A percentile compares a stretch with the other conserved stretches of the same genome.
phyloP scores from a whole-genome alignment of 2,888 invertebrate genomes.

The Limnephilus marmoratus region DNA sequence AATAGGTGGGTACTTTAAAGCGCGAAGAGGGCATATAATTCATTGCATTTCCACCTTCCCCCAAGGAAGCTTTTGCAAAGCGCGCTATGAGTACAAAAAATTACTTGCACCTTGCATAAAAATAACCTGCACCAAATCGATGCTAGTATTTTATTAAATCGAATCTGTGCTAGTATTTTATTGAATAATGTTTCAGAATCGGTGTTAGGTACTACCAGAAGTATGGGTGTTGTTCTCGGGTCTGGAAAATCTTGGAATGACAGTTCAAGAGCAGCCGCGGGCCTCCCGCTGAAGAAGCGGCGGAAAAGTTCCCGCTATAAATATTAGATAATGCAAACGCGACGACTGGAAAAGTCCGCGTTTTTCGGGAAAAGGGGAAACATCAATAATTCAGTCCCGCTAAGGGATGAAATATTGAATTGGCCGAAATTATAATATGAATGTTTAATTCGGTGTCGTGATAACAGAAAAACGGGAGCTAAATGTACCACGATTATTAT shows the following conservation, averaged over 20 bases:
- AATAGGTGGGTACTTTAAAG: too few relatives aligned
- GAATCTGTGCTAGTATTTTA: too few relatives aligned
- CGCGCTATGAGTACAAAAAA: too few relatives aligned
- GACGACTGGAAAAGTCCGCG: constrained; percentile 37
- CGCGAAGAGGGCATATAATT: too few relatives aligned
- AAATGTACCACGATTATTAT: not conserved
- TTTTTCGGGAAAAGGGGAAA: not conserved
- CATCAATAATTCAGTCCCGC: constrained; percentile 61
- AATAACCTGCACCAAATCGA: too few relatives aligned
- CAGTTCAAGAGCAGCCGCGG: not conserved
- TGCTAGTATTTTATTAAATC: too few relatives aligned
- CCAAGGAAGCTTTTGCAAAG: too few relatives aligned
- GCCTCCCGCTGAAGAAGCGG: not conserved
- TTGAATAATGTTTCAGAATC: not conserved
- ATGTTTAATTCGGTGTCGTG: constrained; percentile 54
- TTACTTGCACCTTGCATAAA: too few relatives aligned
- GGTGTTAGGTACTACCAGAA: not conserved
- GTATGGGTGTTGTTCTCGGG: not conserved
- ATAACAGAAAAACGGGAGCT: not conserved
- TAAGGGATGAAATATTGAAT: constrained; percentile 64
- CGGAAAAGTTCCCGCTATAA: constrained; percentile 44
- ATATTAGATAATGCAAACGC: constrained; percentile 63
- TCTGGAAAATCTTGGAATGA: not conserved
- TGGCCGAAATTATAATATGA: constrained; percentile 62
- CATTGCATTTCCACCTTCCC: too few relatives aligned